Base-by-base conservation (phyloP, 2,888 invertebrate species). In the Chalcis sispes region DNA sequence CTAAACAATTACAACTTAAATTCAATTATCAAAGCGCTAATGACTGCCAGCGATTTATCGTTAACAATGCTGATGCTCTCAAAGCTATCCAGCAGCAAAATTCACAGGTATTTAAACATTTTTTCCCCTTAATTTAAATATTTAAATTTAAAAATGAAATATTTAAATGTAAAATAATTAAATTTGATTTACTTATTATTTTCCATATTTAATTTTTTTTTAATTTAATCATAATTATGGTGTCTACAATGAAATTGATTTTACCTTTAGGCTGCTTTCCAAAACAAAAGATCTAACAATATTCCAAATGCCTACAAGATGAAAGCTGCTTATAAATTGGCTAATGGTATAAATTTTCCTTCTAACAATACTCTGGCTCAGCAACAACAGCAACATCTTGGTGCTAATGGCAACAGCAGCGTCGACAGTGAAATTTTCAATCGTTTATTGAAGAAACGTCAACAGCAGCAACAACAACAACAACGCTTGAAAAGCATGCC, bases 401-500 rank as follows among this genome's bases (percentile, higher is more conserved):
- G 18, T 23, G n/a, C 40, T 4, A 72, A 4, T 23, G 15, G 36
- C 13, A 75, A 59, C 75, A 7, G 66, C n/a, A 42, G 46, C 18
- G 40, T 71, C 8, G 85, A 86, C 70, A 85, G 81, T 59, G 86
- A 86, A 46, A 82, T 86, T 23, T 83, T 86, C 59, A 85, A 85
- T 79, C 85, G 85, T 15, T 77, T 87, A 20, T 80, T 87, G 78
- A 86, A 87, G 58, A 87, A 87, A 70, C 85, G 85, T 18, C 86
- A 85, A 73, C 76, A 70, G 20, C 75, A 69, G 20, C 73, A 74
- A 15, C 72, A 73, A 29, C 67, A 75, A 18, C 85, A 85, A n/a
- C 84, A 83, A 25, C 77, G 80, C 7, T 54, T 79, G 15, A 81
- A 80, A 54, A 58, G 59, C 54, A 79, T 84, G 65, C 76, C 84